Conservation (phyloP, 2,113 vertebrate species). For the Solea senegalensis region DNA sequence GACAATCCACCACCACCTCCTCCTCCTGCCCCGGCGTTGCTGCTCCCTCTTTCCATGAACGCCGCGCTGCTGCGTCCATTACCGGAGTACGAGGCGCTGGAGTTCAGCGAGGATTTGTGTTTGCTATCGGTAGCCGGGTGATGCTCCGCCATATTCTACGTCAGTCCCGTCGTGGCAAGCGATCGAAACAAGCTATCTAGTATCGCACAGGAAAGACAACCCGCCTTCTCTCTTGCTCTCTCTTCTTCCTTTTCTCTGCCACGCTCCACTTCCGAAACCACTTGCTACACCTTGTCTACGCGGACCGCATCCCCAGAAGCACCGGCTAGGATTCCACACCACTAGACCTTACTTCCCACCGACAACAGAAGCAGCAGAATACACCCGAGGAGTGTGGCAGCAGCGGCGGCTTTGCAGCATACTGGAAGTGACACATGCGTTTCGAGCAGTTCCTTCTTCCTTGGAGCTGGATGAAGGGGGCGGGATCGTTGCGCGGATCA, state of each 20-base stretch:
- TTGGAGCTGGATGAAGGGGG: slow-evolving; percentile 58
- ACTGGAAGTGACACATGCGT: slow-evolving; percentile 64
- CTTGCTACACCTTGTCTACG: slow-evolving; percentile 34
- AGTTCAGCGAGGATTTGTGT: slow-evolving; percentile 86
- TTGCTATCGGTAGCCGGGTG: slow-evolving; percentile 88
- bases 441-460: slow-evolving; percentile 59
- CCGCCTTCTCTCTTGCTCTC: slow-evolving; percentile 22
- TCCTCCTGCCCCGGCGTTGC: slow-evolving; percentile 34
- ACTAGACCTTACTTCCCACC: slow-evolving; percentile 25
- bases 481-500: slow-evolving; percentile 56
- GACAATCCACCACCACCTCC: slow-evolving; percentile 79
- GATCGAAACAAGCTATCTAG: slow-evolving; percentile 54
- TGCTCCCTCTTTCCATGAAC: slow-evolving; percentile 63
- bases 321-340: slow-evolving; percentile 10
- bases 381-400: slow-evolving; percentile 62
- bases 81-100: slow-evolving; percentile 83
- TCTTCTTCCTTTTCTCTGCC: slow-evolving; percentile 53
- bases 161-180: slow-evolving; percentile 59
- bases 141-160: slow-evolving; percentile 93
- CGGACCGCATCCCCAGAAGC: slow-evolving; percentile 20
- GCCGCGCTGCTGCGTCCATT: slow-evolving; percentile 81
- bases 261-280: slow-evolving; percentile 61
- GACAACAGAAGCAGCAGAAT: slow-evolving; percentile 29
- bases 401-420: slow-evolving; percentile 68
- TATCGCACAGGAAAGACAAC: slow-evolving; percentile 57